phyloP scores from a whole-genome alignment of 2,797 vertebrate species.

The Cercopithecus neglectus region DNA sequence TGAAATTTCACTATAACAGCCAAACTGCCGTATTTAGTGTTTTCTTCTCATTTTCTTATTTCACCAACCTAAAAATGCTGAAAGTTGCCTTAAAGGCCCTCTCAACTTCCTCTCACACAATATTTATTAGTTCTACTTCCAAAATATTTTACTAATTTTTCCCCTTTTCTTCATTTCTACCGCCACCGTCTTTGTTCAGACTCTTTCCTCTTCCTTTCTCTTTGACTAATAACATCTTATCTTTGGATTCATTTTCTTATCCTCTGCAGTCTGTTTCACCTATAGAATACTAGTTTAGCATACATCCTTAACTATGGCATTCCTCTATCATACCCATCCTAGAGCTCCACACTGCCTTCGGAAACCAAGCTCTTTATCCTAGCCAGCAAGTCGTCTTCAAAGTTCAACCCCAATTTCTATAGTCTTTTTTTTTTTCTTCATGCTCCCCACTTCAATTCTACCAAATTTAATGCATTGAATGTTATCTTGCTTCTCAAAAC shows the following conservation, averaged over 20 bases:
- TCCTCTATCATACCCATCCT: neutral
- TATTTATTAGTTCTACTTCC: neutral
- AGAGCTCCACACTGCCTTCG: accelerated
- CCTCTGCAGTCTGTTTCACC: neutral
- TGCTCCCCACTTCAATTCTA: neutral
- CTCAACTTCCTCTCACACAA: neutral
- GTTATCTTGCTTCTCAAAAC: neutral
- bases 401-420: neutral
- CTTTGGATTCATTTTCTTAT: neutral
- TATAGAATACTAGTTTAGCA: neutral
- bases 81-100: neutral
- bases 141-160: neutral
- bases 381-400: neutral
- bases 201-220: neutral
- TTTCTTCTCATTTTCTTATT: neutral
- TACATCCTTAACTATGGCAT: neutral
- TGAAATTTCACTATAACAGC: neutral
- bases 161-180: neutral
- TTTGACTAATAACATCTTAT: neutral
- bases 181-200: neutral
- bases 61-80: neutral
- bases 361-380: neutral
- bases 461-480: neutral
- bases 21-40: accelerated
- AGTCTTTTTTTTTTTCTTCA: neutral